phyloP scores from a whole-genome alignment of 30 jellyfish, hydroid and myxozoan genomes.

The Mastigias papua region DNA sequence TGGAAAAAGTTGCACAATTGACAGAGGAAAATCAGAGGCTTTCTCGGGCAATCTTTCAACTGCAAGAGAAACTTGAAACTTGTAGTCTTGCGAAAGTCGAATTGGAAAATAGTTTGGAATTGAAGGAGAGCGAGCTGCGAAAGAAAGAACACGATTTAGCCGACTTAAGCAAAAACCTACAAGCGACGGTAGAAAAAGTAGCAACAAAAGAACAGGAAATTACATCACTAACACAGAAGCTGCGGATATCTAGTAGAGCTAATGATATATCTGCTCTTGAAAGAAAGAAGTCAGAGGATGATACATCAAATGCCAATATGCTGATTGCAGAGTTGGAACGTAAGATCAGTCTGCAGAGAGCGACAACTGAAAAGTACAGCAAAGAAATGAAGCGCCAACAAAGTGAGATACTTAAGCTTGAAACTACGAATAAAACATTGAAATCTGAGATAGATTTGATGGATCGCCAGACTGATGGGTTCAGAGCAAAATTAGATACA shows the following conservation, averaged over 20 bases:
- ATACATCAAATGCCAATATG: not conserved
- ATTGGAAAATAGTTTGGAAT: slow-evolving; percentile 5
- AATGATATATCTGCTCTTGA: slow-evolving; percentile 17
- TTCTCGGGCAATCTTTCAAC: not conserved
- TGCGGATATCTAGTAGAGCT: slow-evolving; percentile 1
- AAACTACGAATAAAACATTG: not conserved
- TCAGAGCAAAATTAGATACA: not conserved
- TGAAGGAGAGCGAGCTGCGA: not conserved
- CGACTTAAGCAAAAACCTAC: not conserved
- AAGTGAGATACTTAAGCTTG: not conserved
- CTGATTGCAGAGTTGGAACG: slow-evolving; percentile 24
- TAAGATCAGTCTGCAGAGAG: not conserved
- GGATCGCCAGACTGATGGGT: not conserved
- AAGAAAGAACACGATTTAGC: slow-evolving; percentile 17
- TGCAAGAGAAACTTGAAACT: slow-evolving; percentile 5
- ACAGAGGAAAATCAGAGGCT: slow-evolving; percentile 15
- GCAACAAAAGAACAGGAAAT: slow-evolving; percentile 7
- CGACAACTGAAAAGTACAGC: not conserved
- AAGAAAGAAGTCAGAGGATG: slow-evolving; percentile 16
- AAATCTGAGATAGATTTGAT: not conserved
- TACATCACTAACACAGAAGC: not conserved
- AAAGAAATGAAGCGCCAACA: slow-evolving; percentile 3
- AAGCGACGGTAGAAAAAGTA: slow-evolving; percentile 18
- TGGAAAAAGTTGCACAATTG: slow-evolving; percentile 3
- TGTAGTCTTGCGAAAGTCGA: slow-evolving; percentile 2